Conservation (phyloP, 2,797 vertebrate species). For the Argyrosomus regius region DNA sequence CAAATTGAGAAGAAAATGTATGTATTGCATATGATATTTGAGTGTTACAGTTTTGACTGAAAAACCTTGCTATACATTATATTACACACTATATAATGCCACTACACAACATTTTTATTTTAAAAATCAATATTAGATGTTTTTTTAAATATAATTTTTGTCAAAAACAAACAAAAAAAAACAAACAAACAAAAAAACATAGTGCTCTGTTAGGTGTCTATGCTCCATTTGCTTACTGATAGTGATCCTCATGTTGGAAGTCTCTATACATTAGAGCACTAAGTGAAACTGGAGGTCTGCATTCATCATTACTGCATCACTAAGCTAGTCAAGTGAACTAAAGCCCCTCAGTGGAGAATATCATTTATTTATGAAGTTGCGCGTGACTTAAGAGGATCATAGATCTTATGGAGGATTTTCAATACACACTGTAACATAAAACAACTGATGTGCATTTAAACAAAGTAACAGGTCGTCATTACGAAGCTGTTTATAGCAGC, state of each 20-base stretch:
- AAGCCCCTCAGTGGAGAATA: constrained; percentile 59
- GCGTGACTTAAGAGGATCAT: constrained; percentile 70
- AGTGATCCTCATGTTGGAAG: constrained; percentile 30
- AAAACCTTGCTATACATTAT: not conserved
- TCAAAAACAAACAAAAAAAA: no score
- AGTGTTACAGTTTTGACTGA: not conserved
- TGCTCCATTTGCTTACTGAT: constrained; percentile 20
- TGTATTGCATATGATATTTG: not conserved
- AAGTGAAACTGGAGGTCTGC: constrained; percentile 58
- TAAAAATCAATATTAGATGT: no score
- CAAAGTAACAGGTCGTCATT: constrained; percentile 52
- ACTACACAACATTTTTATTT: not conserved
- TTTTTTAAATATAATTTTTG: no score
- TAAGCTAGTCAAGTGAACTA: constrained; percentile 60
- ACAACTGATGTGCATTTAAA: constrained; percentile 63
- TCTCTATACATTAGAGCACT: constrained; percentile 55
- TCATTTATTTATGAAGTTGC: constrained; percentile 80
- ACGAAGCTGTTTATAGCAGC: constrained; percentile 40
- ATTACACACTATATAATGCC: not conserved
- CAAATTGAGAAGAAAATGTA: not conserved
- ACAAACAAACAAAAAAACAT: not conserved
- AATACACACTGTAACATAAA: constrained; percentile 53
- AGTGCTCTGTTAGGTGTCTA: not conserved
- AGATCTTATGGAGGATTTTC: constrained; percentile 66
- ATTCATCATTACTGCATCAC: constrained; percentile 70